These are phyloP conservation scores for Rhynchophorus ferrugineus DNA, from an alignment of 1,140 invertebrate genomes.

Conservation along the genomic window DNA sequence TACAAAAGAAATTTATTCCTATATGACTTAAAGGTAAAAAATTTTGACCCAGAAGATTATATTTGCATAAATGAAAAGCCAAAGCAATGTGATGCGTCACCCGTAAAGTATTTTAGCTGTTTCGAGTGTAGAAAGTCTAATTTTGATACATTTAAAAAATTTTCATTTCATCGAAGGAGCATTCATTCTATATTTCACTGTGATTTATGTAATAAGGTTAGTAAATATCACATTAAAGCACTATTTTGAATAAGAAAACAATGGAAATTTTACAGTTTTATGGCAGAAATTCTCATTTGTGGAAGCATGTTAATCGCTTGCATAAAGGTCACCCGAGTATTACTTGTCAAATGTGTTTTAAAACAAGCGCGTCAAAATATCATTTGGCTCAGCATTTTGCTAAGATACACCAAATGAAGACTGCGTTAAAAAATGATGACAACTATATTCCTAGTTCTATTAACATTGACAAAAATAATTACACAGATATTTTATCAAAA, in stretches of 20 bases:
- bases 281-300: slow-evolving; percentile 52
- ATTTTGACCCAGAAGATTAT: slow-evolving; percentile 46
- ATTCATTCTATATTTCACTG: slow-evolving; percentile 52
- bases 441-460: neutral
- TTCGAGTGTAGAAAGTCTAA: slow-evolving; percentile 34
- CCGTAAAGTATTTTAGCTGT: slow-evolving; percentile 37
- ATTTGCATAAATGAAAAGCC: slow-evolving; percentile 46
- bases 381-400: slow-evolving; percentile 51
- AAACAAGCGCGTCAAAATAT: slow-evolving; percentile 53
- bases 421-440: slow-evolving; percentile 23
- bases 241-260: no score
- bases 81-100: slow-evolving; percentile 29
- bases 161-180: slow-evolving; percentile 48
- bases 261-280: slow-evolving; percentile 40
- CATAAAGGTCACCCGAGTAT: slow-evolving; percentile 55
- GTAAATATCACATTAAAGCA: no score
- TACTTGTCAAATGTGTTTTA: slow-evolving; percentile 51
- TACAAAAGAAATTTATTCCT: no score
- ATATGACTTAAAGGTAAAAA: slow-evolving; percentile 26
- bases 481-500: neutral
- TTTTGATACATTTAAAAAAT: slow-evolving; percentile 44
- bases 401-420: slow-evolving; percentile 49
- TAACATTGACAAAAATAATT: neutral
- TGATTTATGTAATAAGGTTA: slow-evolving; percentile 51
- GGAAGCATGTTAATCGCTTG: slow-evolving; percentile 57